Conservation (phyloP, 92 coral and sea anemone species). For the Umimayanthus kanabou region DNA sequence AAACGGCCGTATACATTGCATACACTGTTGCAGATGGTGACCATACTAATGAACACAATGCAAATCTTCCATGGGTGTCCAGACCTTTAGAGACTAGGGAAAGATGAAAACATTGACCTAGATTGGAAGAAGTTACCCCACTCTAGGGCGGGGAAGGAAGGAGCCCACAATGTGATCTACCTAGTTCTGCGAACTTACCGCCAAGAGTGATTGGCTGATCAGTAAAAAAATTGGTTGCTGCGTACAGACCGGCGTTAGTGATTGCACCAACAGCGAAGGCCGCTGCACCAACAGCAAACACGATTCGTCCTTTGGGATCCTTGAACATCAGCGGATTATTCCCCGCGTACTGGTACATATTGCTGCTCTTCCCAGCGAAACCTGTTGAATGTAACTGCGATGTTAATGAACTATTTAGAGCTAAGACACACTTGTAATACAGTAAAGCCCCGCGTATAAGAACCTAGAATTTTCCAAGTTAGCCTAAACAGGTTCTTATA, state of each 20-base stretch:
- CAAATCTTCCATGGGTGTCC: too few species aligned
- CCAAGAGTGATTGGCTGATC: constrained; percentile 24
- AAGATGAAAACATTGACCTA: too few species aligned
- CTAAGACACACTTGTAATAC: background rate
- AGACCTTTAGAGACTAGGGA: too few species aligned
- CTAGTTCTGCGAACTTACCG: constrained; percentile 16
- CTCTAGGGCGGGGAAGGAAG: too few species aligned
- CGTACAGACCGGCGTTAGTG: constrained; percentile 18
- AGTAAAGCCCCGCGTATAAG: too few species aligned
- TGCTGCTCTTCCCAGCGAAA: constrained; percentile 63
- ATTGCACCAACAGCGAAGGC: constrained; percentile 42
- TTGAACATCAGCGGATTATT: constrained; percentile 71
- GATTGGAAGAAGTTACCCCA: too few species aligned
- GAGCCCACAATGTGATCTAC: too few species aligned
- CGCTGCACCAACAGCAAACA: constrained; percentile 30
- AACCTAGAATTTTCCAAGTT: too few species aligned
- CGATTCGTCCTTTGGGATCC: constrained; percentile 65
- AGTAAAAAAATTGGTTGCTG: background rate
- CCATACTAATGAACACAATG: too few species aligned
- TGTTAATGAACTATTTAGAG: background rate
- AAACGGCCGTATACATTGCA: too few species aligned
- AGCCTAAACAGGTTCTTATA: too few species aligned
- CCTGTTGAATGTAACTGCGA: constrained; percentile 15
- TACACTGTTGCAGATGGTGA: too few species aligned
- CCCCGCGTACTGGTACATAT: constrained; percentile 69